phyloP scores from a whole-genome alignment of 2,888 invertebrate genomes.

The Cheilosia pagana region DNA sequence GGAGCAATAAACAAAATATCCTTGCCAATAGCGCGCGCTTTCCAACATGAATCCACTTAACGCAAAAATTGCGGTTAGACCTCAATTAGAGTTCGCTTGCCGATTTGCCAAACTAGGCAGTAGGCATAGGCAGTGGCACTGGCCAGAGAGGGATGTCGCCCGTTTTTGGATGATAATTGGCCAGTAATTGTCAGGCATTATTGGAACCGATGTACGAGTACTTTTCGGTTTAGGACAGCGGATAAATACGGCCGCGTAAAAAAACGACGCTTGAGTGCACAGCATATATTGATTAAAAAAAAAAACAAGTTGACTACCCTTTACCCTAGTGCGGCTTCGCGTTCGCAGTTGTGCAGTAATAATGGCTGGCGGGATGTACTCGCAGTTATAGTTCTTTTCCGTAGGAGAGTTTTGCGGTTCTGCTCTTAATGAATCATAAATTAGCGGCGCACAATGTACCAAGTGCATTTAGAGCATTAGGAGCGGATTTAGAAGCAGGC shows the following conservation, averaged over 20 bases:
- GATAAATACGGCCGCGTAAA: constrained; percentile 19
- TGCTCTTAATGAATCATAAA: constrained; percentile 75
- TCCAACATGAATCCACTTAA: constrained; percentile 73
- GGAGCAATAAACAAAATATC: constrained; percentile 73
- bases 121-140: constrained; percentile 43
- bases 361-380: constrained; percentile 10
- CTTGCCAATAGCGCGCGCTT: constrained; percentile 46
- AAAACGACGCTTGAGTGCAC: constrained; percentile 50
- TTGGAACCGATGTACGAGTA: constrained; percentile 69
- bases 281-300: constrained; percentile 68
- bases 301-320: background rate
- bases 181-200: constrained; percentile 74
- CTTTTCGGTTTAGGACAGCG: constrained; percentile 15
- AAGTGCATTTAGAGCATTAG: constrained; percentile 73
- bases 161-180: constrained; percentile 67
- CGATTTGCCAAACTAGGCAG: constrained; percentile 42
- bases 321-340: background rate
- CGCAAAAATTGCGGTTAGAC: constrained; percentile 74
- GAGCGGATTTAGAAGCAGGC: constrained; percentile 59
- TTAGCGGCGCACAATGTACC: constrained; percentile 49
- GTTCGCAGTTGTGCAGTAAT: background rate
- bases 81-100: constrained; percentile 62
- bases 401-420: constrained; percentile 29
- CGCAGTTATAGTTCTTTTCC: background rate
- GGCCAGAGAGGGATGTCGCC: constrained; percentile 43